Base-by-base conservation (phyloP, 2,888 invertebrate species). In the Ornithoptera priamus region DNA sequence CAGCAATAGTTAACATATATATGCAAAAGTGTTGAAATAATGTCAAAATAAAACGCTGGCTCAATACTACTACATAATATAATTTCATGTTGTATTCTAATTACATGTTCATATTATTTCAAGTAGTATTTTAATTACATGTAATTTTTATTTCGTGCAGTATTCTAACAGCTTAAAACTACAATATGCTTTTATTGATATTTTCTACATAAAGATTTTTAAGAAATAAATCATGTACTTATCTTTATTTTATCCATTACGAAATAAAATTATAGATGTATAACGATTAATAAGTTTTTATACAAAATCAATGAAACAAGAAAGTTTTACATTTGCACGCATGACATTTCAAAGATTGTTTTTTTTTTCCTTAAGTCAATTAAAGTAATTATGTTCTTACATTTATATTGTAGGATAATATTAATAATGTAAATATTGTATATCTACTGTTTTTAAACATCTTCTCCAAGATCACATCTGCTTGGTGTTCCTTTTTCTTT, bases 401-500 rank as follows among this genome's bases (percentile, higher is more conserved):
- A 30, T 30, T 30, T 30, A 36, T 59, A 66, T 15, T 59, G 46
- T 18, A 17, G 20, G 20, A 22, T 24, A 69, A 18, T 70, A 62
- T 20, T 56, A 50, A 61, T 58, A 39, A 22, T 15, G 62, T 39
- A 46, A 60, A 20, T 36, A 36, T 46, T 57, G 4, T 62, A 58
- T 60, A 61, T 57, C 61, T 42, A n/a, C 68, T 65, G 59, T 69
- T 20, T 71, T 77, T 69, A 79, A 58, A 70, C 62, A 6, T 85
- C 84, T 3, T 85, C 86, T 10, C 77, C 84, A 12, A 86, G 73
- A 64, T 84, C 82, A 72, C 87, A 89, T 57, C 88, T 81, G 30
- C 84, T 81, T 10, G 88, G 86, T 8, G 80, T 69, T 20, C 79
- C 78, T 68, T 80, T 82, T 15, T 80, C 81, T 61, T 76, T 78